These are phyloP conservation scores for Acleris sparsana DNA, from an alignment of 2,888 invertebrate species.

Conservation along the genomic window DNA sequence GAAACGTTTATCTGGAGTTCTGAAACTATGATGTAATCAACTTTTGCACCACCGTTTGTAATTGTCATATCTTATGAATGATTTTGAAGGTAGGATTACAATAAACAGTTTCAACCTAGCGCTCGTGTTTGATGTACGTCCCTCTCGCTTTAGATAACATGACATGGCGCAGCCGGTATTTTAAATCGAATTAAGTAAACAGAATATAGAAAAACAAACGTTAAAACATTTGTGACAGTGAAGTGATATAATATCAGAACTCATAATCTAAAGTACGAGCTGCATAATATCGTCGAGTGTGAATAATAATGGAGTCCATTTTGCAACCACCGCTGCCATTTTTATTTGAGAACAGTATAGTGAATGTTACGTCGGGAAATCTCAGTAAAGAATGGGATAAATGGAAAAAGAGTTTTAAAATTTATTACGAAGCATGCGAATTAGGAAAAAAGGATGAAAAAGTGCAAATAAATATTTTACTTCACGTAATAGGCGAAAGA, in stretches of 20 bases:
- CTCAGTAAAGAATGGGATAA: constrained; percentile 22
- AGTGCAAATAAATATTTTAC: constrained; percentile 26
- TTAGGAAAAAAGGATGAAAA: constrained; percentile 17
- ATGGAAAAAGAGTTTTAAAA: constrained; percentile 23
- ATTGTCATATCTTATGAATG: no score
- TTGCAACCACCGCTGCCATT: constrained; percentile 3
- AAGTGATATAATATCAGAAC: no score
- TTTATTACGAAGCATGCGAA: constrained; percentile 31
- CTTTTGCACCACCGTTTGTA: no score
- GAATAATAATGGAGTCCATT: background rate
- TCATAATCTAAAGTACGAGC: no score
- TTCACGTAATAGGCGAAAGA: constrained; percentile 28
- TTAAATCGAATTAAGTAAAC: background rate
- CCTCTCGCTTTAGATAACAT: background rate
- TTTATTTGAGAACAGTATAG: constrained; percentile 2
- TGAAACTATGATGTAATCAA: no score
- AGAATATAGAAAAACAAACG: background rate
- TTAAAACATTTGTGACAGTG: background rate
- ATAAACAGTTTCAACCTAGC: no score
- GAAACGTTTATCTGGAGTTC: no score
- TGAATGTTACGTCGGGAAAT: background rate
- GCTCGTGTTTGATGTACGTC: no score
- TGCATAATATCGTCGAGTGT: background rate
- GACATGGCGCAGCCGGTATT: background rate
- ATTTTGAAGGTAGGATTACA: no score